These are phyloP conservation scores for Champsocephalus gunnari DNA, from an alignment of 2,797 vertebrate genomes.

Conservation along the genomic window DNA sequence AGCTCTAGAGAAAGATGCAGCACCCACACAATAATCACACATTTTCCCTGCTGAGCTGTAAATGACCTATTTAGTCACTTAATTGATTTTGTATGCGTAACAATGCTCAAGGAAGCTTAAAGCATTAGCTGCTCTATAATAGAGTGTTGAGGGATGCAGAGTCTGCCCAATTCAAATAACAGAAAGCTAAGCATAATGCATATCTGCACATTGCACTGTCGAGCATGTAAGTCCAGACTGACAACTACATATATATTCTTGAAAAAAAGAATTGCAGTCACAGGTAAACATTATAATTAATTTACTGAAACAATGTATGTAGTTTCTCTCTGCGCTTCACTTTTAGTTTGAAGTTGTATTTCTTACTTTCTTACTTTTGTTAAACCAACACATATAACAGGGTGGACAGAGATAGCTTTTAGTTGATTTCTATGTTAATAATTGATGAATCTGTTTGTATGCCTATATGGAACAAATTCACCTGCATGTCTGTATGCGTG, in stretches of 20 bases:
- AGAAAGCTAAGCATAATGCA: slow-evolving; percentile 50
- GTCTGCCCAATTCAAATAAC: slow-evolving; percentile 60
- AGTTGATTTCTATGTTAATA: slow-evolving; percentile 39
- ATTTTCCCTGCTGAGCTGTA: slow-evolving; percentile 56
- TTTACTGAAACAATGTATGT: background rate
- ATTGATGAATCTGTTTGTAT: slow-evolving; percentile 28
- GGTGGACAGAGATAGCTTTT: slow-evolving; percentile 23
- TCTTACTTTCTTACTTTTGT: too few relatives aligned
- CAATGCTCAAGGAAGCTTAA: slow-evolving; percentile 64
- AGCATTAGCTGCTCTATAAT: slow-evolving; percentile 66
- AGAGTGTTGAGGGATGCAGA: slow-evolving; percentile 53
- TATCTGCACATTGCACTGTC: slow-evolving; percentile 21
- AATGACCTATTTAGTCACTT: slow-evolving; percentile 76
- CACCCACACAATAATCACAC: slow-evolving; percentile 10
- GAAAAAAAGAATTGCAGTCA: background rate
- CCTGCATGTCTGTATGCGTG: background rate
- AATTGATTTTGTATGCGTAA: slow-evolving; percentile 76
- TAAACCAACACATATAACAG: background rate
- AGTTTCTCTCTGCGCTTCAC: background rate
- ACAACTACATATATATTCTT: slow-evolving; percentile 7
- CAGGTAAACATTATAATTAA: background rate
- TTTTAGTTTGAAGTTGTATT: background rate
- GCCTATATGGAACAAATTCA: background rate
- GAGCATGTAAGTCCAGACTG: slow-evolving; percentile 15
- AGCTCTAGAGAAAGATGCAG: slow-evolving; percentile 4